Evolutionary conservation across 2,888 invertebrate species (phyloP), one percentile per base, ranked within the genome.

Genomic region (Neoascia interrupta): DNA sequence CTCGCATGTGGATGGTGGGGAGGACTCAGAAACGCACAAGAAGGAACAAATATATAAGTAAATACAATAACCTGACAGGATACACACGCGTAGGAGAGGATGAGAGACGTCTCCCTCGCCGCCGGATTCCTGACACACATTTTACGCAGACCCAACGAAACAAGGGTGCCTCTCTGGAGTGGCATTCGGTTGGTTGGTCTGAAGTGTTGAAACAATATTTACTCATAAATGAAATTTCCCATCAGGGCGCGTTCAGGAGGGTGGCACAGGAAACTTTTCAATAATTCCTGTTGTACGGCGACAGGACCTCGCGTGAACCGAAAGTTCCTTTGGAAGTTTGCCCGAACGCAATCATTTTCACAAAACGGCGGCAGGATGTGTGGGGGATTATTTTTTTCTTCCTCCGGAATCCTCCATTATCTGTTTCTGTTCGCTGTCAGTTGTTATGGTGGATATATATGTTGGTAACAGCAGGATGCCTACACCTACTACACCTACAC

Each of bases 201-300:
- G 56, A 51, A 75, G 69, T 75, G 75, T 70, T 70, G 56, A 63
- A 63, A 70, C 51, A 70, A 75, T 75, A 75, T 75, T 75, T 70
- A 70, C 70, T 69, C 69, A 70, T 69, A 70, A 69, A 75, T 63
- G 54, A 47, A 56, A 43, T 75, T 56, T 66, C 47, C 49, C 58
- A 58, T 37, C 66, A 28, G 43, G 49, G 34, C 21, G 41, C 34
- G 39, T n/a, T n/a, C n/a, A n/a, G n/a, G n/a, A n/a, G n/a, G n/a
- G 13, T 1, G 3, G 26, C 19, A 47, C 28, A 2, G 11, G 34
- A 4, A 51, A 49, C 31, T n/a, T n/a, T n/a, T n/a, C n/a, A n/a
- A n/a, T n/a, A n/a, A n/a, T n/a, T n/a, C n/a, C n/a, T n/a, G n/a
- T n/a, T n/a, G n/a, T n/a, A n/a, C n/a, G n/a, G n/a, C n/a, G n/a